A percentile compares a stretch with the other conserved stretches of the same genome.
These are phyloP conservation scores for Acanthiza pusilla DNA, from an alignment of 2,797 vertebrate species.

Conservation along the genomic window DNA sequence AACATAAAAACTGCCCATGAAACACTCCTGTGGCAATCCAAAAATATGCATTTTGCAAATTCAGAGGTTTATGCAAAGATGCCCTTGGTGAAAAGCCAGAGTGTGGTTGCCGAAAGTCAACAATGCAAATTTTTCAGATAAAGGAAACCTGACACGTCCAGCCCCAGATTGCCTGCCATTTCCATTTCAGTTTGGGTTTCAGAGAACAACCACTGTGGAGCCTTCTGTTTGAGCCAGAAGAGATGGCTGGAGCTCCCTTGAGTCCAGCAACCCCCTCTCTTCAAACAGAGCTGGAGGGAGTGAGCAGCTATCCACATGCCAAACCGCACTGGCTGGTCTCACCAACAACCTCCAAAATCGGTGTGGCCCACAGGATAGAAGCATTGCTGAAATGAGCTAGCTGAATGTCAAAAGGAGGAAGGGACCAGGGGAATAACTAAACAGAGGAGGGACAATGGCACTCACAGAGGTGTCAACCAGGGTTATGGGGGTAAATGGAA, in stretches of 20 bases:
- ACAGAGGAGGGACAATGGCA: not conserved
- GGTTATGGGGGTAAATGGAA: not conserved
- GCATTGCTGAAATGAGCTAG: not conserved
- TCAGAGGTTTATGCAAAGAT: constrained; percentile 9
- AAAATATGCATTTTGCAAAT: not conserved
- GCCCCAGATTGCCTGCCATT: not conserved
- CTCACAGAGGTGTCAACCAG: fast-evolving
- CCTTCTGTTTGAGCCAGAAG: not conserved
- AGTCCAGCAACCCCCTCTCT: not conserved
- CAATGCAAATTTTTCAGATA: constrained; percentile 26
- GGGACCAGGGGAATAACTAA: not conserved
- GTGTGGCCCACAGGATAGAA: not conserved
- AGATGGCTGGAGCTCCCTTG: not conserved
- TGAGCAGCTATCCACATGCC: not conserved
- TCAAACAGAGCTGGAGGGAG: not conserved
- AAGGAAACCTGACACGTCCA: constrained; percentile 17
- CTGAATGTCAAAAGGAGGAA: not conserved
- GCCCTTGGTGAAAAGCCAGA: not conserved
- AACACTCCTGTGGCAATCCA: not conserved
- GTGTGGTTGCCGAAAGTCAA: not conserved
- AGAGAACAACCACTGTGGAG: not conserved
- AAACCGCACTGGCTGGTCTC: not conserved
- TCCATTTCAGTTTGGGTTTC: not conserved
- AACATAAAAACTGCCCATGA: not conserved
- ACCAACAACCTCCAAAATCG: not conserved